These are phyloP conservation scores for Carollia perspicillata DNA, from an alignment of 2,113 vertebrate genomes.

Conservation along the genomic window DNA sequence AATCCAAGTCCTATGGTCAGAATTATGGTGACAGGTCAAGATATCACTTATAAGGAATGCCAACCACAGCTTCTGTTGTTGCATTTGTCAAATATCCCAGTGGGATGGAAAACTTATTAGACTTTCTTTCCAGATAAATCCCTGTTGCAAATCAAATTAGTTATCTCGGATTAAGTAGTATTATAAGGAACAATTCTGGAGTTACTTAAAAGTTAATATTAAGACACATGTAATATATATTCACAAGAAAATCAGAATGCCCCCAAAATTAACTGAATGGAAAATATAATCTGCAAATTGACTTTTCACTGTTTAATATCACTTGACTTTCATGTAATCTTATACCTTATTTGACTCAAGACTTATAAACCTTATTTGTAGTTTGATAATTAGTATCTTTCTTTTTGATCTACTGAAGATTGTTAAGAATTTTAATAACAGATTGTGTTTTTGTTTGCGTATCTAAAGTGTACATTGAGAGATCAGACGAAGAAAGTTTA, in stretches of 20 bases:
- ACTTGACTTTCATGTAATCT: background rate
- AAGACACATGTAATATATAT: conserved; percentile 41
- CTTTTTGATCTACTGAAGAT: background rate
- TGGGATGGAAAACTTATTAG: conserved; percentile 84
- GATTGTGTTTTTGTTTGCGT: background rate
- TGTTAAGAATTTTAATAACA: background rate
- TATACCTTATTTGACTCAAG: background rate
- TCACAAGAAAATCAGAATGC: conserved; percentile 42
- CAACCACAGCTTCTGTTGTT: conserved; percentile 84
- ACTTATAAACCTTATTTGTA: background rate
- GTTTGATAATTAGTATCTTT: background rate
- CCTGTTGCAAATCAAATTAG: conserved; percentile 85
- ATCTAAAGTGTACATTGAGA: background rate
- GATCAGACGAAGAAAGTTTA: background rate
- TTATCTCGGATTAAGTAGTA: conserved; percentile 79
- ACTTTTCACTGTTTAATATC: background rate
- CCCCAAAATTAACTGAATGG: background rate
- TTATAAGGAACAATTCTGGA: conserved; percentile 69
- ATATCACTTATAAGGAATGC: conserved; percentile 81
- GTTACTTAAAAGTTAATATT: conserved; percentile 46
- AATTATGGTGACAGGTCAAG: conserved; percentile 77
- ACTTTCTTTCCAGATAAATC: conserved; percentile 83
- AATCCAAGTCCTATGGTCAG: conserved; percentile 77
- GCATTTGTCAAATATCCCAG: conserved; percentile 84
- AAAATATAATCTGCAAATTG: background rate